Base-by-base conservation (phyloP, 1,140 invertebrate genomes). In the Mercenaria mercenaria region DNA sequence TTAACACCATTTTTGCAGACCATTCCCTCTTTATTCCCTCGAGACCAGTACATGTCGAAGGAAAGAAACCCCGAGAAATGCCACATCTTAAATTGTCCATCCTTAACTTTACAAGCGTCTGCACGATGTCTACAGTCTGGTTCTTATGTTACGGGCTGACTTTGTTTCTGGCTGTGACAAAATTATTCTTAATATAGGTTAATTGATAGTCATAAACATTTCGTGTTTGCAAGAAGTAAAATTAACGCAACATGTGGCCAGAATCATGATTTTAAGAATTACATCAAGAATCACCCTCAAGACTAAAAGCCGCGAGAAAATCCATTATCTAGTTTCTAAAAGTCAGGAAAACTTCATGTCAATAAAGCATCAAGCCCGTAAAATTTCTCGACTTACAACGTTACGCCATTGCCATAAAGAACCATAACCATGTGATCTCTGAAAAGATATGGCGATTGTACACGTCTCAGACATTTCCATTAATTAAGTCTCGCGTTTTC, bases 391-490 rank as follows among this genome's bases (percentile, higher is more conserved):
- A 56, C 67, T 85, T 72, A 85, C 82, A 85, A 34, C 64, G 82
- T 85, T 85, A 69, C 82, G 82, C 67, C 64, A 85, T 85, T 50
- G 43, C 64, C 64, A 85, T 85, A 85, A 85, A 85, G 82, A n/a
- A 50, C 26, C 56, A 72, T 74, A 34, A 72, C 64, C 43, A 69
- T 34, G 64, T 50, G 82, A 85, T 85, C 47, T 39, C 64, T 8
- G 50, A 23, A 47, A 67, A 85, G 82, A 85, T 85, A 85, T 69
- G 64, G 50, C 59, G 43, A 41, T 85, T 50, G 32, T 52, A 47
- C 82, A 74, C 82, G 82, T 85, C 82, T 85, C 61, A 85, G 82
- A 85, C 64, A 72, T 26, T 74, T 61, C 82, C 67, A 85, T 85
- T 85, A 85, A 85, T 85, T 74, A 85, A 69, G 61, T 72, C 64